Percentiles rank a stretch among this genome's conserved stretches.
Conservation (phyloP, 2,888 invertebrate genomes). For the Agrotis puta region DNA sequence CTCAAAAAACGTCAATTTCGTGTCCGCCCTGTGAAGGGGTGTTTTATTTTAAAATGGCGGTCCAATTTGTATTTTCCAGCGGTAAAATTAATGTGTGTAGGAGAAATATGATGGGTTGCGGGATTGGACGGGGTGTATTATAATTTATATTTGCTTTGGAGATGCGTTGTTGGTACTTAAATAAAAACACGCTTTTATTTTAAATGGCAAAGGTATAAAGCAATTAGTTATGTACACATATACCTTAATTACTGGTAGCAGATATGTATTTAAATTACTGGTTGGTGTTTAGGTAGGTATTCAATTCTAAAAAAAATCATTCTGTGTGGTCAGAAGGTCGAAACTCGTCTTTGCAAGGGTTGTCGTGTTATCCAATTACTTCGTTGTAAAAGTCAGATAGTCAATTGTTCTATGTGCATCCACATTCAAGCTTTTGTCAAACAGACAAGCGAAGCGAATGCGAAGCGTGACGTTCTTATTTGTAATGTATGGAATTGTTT, state of each 20-base stretch:
- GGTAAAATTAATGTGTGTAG: conserved; percentile 72
- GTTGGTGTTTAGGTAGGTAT: too few relatives aligned
- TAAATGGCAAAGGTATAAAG: conserved; percentile 4
- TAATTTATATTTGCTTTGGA: conserved; percentile 42
- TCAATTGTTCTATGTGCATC: background rate
- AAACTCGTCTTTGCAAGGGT: background rate
- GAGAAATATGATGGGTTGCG: conserved; percentile 49
- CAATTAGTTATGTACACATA: background rate
- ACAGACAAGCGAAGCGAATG: too few relatives aligned
- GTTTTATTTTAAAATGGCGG: conserved; percentile 68
- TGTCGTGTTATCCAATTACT: background rate
- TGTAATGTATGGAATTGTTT: too few relatives aligned
- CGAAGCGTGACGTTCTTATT: too few relatives aligned
- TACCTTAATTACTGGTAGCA: background rate
- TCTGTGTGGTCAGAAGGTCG: background rate
- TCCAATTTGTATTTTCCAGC: conserved; percentile 74
- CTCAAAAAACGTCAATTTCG: conserved; percentile 73
- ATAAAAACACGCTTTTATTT: conserved; percentile 28
- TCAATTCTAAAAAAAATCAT: background rate
- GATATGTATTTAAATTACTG: conserved; percentile 4
- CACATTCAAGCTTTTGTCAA: too few relatives aligned
- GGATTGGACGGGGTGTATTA: conserved; percentile 29
- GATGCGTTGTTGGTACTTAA: conserved; percentile 6
- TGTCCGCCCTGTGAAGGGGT: conserved; percentile 61
- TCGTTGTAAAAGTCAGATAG: background rate